phyloP scores from a whole-genome alignment of 2,113 vertebrate genomes.

The Lipotes vexillifer region DNA sequence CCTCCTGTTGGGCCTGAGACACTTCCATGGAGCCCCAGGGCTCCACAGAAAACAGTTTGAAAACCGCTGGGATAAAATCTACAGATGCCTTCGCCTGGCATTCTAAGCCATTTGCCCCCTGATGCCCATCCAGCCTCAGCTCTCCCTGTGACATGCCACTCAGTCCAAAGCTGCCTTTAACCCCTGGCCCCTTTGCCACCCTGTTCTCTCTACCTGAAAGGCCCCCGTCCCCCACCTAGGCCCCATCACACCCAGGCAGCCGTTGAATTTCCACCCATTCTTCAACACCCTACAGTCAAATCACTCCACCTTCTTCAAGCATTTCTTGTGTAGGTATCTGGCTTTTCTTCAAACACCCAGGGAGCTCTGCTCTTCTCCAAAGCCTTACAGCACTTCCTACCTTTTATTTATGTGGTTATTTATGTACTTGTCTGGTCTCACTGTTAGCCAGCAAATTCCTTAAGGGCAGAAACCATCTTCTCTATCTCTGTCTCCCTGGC shows the following conservation, averaged over 20 bases:
- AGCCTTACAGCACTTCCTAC: background rate
- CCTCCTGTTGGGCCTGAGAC: accelerated
- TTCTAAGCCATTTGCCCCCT: background rate
- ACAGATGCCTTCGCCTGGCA: background rate
- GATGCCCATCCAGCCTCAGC: background rate
- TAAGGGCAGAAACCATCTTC: slow-evolving; percentile 47
- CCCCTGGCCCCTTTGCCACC: too few relatives aligned
- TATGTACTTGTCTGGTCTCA: slow-evolving; percentile 51
- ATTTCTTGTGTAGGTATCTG: background rate
- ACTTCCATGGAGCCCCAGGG: background rate
- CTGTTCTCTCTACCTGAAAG: background rate
- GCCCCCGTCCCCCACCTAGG: background rate
- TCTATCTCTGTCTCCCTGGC: slow-evolving; percentile 47
- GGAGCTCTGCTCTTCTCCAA: background rate
- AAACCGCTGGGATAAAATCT: background rate
- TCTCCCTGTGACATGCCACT: background rate
- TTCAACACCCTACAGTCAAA: accelerated
- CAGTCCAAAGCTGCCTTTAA: background rate
- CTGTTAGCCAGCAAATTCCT: slow-evolving; percentile 54
- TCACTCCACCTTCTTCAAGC: background rate
- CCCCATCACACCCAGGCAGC: background rate
- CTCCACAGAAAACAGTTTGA: background rate
- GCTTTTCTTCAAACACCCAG: background rate
- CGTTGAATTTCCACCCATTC: background rate
- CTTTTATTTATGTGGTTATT: slow-evolving; percentile 45